Conservation (phyloP, 30 jellyfish, hydroid and myxozoan genomes). For the Morbakka virulenta region DNA sequence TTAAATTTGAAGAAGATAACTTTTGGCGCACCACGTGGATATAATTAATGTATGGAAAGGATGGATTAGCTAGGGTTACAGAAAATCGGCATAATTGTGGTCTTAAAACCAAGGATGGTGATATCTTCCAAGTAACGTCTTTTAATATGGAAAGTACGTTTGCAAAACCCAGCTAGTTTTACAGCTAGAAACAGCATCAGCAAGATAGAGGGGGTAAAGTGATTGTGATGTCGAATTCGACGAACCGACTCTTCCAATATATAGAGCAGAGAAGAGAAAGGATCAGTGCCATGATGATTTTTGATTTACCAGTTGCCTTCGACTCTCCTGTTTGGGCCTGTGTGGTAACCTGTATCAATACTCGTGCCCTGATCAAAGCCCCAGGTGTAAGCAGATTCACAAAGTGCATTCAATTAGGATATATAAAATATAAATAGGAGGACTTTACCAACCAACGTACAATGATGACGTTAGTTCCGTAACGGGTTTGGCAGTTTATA, state of each 20-base stretch:
- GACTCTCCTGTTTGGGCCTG: neutral
- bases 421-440: neutral
- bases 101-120: neutral
- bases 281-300: too few species aligned
- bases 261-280: too few species aligned
- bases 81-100: neutral
- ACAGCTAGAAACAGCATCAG: too few species aligned
- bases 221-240: too few species aligned
- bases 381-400: slow-evolving; percentile 1
- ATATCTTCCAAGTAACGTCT: neutral
- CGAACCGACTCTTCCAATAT: too few species aligned
- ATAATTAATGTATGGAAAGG: neutral
- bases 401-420: neutral
- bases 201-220: too few species aligned
- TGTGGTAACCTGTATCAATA: neutral
- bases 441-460: neutral
- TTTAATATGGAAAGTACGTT: too few species aligned
- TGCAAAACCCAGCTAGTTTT: too few species aligned
- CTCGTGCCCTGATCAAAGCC: slow-evolving; percentile 9
- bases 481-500: neutral
- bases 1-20: slow-evolving; percentile 21
- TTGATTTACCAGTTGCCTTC: neutral
- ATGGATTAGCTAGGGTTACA: neutral
- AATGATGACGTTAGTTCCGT: neutral
- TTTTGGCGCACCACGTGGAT: too few species aligned